phyloP scores from a whole-genome alignment of 2,888 invertebrate genomes.

The Aethes cnicana region DNA sequence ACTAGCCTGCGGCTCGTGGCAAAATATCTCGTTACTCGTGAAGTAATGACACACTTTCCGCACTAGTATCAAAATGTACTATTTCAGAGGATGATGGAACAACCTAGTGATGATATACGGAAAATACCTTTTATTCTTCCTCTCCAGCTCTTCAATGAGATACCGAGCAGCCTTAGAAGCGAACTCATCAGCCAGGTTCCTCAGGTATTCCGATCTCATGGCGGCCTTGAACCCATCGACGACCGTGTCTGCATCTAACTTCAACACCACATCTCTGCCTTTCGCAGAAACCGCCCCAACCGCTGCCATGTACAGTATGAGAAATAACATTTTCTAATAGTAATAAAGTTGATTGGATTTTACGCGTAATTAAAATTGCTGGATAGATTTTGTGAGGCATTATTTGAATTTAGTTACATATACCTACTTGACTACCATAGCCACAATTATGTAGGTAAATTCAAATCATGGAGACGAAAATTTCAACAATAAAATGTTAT shows the following conservation, averaged over 20 bases:
- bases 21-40: no score
- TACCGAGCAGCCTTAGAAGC: slow-evolving; percentile 8
- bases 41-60: no score
- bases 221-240: not conserved
- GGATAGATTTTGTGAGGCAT: slow-evolving; percentile 9
- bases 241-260: slow-evolving; percentile 3
- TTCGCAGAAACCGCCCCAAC: not conserved
- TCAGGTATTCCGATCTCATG: not conserved
- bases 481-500: no score
- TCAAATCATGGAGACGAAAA: no score
- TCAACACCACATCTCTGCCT: not conserved
- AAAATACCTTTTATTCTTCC: slow-evolving; percentile 1
- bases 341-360: slow-evolving; percentile 8
- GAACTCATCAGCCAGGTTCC: slow-evolving; percentile 12
- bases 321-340: slow-evolving; percentile 9
- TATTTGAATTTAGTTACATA: no score
- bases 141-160: slow-evolving; percentile 5
- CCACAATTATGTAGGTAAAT: no score
- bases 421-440: no score
- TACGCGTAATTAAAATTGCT: no score
- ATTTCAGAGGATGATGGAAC: no score
- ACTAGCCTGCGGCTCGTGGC: no score
- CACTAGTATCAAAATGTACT: no score
- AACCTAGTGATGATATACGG: no score
- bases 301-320: slow-evolving; percentile 3